Percentiles rank a stretch among this genome's conserved stretches.
These are phyloP conservation scores for Agriopis aurantiaria DNA, from an alignment of 2,888 invertebrate genomes.

Conservation along the genomic window DNA sequence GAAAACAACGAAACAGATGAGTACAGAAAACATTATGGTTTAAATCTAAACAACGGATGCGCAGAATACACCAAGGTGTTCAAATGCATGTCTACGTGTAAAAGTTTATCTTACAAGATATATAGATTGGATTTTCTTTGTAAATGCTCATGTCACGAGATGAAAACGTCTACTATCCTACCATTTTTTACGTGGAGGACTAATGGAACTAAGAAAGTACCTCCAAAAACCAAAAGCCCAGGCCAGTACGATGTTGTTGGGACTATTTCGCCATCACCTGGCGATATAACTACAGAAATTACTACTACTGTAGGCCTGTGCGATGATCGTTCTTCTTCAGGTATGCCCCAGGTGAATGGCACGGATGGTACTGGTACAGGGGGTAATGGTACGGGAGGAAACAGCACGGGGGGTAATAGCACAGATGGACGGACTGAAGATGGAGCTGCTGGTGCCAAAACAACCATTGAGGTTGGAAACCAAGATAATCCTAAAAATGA, in stretches of 20 bases:
- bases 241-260: slow-evolving; percentile 66
- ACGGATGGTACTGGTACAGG: background rate
- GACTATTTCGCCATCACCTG: slow-evolving; percentile 57
- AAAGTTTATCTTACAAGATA: slow-evolving; percentile 69
- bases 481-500: no score
- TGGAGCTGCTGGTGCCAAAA: background rate
- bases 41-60: slow-evolving; percentile 64
- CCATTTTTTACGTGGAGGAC: slow-evolving; percentile 72
- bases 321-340: background rate
- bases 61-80: slow-evolving; percentile 62
- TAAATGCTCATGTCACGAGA: slow-evolving; percentile 70
- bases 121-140: slow-evolving; percentile 64
- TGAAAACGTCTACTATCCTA: slow-evolving; percentile 64
- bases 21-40: slow-evolving; percentile 69
- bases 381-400: background rate
- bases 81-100: slow-evolving; percentile 72
- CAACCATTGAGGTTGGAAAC: background rate
- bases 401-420: background rate
- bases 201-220: slow-evolving; percentile 62
- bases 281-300: background rate
- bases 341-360: background rate
- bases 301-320: slow-evolving; percentile 8
- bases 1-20: slow-evolving; percentile 30
- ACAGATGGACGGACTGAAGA: background rate
- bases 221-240: slow-evolving; percentile 62